Conservation (phyloP, 2,888 invertebrate genomes). For the Macrosiphum euphorbiae region DNA sequence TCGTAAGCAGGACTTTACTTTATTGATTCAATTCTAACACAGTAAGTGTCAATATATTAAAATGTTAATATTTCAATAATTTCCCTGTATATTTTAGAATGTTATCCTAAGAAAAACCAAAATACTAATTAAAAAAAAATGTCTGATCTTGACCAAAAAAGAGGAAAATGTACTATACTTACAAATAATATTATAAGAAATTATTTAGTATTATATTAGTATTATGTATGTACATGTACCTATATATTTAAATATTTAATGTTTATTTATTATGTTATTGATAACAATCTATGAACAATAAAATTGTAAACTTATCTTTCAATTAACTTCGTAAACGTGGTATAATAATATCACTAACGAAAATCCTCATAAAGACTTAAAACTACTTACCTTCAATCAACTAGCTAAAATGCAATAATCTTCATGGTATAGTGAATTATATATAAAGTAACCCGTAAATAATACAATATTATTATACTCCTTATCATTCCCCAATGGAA, state of each 20-base stretch:
- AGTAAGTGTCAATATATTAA: neutral
- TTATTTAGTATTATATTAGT: too few relatives aligned
- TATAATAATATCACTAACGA: neutral
- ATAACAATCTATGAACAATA: neutral
- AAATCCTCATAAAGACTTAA: neutral
- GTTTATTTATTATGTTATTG: neutral
- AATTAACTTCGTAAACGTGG: neutral
- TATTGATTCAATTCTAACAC: neutral
- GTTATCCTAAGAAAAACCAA: neutral
- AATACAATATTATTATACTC: too few relatives aligned
- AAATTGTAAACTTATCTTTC: neutral
- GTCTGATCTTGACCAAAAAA: neutral
- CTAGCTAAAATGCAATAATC: neutral
- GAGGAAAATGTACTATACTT: neutral
- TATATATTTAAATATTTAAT: neutral
- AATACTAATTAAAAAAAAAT: neutral
- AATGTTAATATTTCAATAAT: neutral
- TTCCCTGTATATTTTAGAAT: neutral
- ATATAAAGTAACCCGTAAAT: too few relatives aligned
- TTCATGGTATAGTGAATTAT: too few relatives aligned
- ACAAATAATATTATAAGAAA: neutral
- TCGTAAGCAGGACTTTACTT: neutral
- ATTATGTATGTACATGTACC: too few relatives aligned
- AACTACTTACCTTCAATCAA: neutral
- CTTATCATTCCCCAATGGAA: too few relatives aligned